phyloP scores from a whole-genome alignment of 2,797 vertebrate species.

The Malacoraja senta region DNA sequence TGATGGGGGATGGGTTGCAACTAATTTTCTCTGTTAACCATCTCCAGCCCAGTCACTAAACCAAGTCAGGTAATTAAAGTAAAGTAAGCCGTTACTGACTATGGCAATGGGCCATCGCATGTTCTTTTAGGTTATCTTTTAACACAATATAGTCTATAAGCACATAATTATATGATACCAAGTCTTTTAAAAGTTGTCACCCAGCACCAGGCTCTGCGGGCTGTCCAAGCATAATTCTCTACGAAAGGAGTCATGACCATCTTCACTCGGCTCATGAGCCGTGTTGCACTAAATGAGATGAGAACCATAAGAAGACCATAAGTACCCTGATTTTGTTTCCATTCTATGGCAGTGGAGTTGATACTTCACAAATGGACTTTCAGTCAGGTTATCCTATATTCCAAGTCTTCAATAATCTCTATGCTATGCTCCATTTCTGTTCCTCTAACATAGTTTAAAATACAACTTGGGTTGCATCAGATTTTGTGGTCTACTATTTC shows the following conservation, averaged over 20 bases:
- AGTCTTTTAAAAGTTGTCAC: neutral
- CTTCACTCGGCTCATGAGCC: too few relatives aligned
- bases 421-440: neutral
- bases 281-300: neutral
- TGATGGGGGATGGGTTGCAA: neutral
- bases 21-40: neutral
- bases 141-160: neutral
- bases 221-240: neutral
- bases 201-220: neutral
- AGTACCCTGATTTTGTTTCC: neutral
- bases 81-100: neutral
- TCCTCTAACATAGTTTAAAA: neutral
- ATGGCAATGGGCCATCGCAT: neutral
- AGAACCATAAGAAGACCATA: neutral
- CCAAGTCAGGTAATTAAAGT: neutral
- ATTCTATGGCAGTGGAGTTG: neutral
- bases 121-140: neutral
- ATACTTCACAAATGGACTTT: constrained; percentile 4
- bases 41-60: neutral
- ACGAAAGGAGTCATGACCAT: neutral
- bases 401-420: neutral
- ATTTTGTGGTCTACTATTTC: neutral
- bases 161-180: too few relatives aligned
- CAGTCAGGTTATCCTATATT: neutral
- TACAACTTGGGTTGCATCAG: neutral